Base-by-base conservation (phyloP, 2,113 vertebrate species). In the Gymnogyps californianus region DNA sequence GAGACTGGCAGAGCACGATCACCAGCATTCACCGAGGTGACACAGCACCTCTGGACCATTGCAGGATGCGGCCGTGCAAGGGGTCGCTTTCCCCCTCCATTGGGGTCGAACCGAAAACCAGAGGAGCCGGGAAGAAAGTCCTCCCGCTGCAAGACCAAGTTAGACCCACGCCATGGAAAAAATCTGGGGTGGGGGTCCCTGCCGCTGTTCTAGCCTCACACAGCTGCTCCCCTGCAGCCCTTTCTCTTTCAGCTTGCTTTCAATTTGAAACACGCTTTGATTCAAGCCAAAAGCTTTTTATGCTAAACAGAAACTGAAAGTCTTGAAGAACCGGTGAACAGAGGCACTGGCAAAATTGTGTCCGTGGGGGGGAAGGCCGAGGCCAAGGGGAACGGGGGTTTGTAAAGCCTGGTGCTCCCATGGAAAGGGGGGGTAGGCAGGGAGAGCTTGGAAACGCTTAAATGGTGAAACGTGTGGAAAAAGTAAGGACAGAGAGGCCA, bases 271-370 rank as follows among this genome's bases (percentile, higher is more conserved):
- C 77, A 65, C 0, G 0, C 46, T 81, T 58, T 34, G 57, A 93
- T 55, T 57, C 31, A 42, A 85, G 61, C 77, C 62, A 78, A 95
- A 75, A 74, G 32, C 51, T 89, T 93, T 90, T 95, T 76, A 95
- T 67, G 82, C 84, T 95, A 29, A 95, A 96, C 77, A 96, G 94
- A 96, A 97, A 96, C 92, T 82, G 95, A 96, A 98, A 97, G 95
- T 93, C 81, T 90, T 38, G 64, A 82, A 70, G 91, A 77, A 77
- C 87, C 88, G 93, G 95, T 74, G 87, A 93, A 89, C 78, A 71
- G 77, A 93, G 69, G 54, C 81, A 76, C n/a, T 8, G 65, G 89
- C 66, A 97, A 93, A 97, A 91, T 11, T 13, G 16, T 6, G 22
- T 78, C 65, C 1, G 4, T 26, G 40, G 54, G 11, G 46, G 61